A percentile compares a stretch with the other conserved stretches of the same genome.
Conservation (phyloP, 2,113 vertebrate genomes). For the Coregonus clupeaformis region DNA sequence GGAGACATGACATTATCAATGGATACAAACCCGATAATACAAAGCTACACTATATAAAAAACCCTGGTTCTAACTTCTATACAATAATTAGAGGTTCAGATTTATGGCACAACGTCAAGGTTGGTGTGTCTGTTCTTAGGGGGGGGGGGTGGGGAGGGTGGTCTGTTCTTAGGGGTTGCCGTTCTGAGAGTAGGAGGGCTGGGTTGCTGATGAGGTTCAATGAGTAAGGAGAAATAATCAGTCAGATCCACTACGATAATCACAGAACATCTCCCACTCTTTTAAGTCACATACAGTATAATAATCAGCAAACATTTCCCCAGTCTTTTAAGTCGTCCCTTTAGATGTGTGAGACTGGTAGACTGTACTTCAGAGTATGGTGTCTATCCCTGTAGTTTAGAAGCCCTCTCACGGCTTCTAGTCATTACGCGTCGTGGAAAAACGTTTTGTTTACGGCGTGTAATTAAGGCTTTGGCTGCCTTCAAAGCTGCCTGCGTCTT, state of each 20-base stretch:
- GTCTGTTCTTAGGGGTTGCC: not conserved
- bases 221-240: not conserved
- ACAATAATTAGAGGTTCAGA: too few relatives aligned
- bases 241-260: not conserved
- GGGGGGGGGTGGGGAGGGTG: not conserved
- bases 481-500: slow-evolving; percentile 64
- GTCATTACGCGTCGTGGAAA: slow-evolving; percentile 55
- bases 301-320: slow-evolving; percentile 43
- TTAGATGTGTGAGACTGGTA: slow-evolving; percentile 42
- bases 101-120: not conserved
- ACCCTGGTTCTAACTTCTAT: too few relatives aligned
- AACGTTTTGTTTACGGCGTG: slow-evolving; percentile 57
- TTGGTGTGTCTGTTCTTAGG: not conserved
- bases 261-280: slow-evolving; percentile 14
- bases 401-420: slow-evolving; percentile 50
- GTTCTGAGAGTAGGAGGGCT: not conserved
- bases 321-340: slow-evolving; percentile 45
- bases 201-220: not conserved
- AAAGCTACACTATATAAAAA: too few relatives aligned
- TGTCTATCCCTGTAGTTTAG: slow-evolving; percentile 64
- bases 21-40: not conserved
- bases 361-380: slow-evolving; percentile 38
- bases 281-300: slow-evolving; percentile 29
- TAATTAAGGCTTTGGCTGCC: slow-evolving; percentile 68
- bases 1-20: not conserved